These are phyloP conservation scores for Aphis craccivora DNA, from an alignment of 1,140 invertebrate genomes.

Conservation along the genomic window DNA sequence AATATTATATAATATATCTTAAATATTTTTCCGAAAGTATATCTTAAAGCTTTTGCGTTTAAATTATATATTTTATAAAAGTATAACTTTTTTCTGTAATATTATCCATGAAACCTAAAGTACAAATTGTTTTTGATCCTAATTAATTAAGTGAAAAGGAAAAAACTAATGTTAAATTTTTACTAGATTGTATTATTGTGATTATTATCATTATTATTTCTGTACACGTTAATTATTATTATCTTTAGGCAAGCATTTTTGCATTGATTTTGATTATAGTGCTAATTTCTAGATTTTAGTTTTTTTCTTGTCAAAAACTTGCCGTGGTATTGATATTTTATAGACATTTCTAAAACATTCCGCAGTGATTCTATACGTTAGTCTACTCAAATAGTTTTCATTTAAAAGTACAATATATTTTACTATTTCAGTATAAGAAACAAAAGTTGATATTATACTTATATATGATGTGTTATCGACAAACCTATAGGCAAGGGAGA, in stretches of 20 bases:
- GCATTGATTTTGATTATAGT: neutral
- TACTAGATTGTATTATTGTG: neutral
- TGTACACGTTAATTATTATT: neutral
- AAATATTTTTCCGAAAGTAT: neutral
- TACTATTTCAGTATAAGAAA: neutral
- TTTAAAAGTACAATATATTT: neutral
- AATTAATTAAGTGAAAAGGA: no score
- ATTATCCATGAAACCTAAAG: neutral
- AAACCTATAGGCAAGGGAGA: neutral
- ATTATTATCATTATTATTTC: neutral
- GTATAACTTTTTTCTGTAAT: neutral
- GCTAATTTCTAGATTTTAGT: neutral
- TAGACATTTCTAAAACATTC: no score
- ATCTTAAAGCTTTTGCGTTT: neutral
- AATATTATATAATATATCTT: neutral
- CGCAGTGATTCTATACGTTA: no score
- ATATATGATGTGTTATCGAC: neutral
- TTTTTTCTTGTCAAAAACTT: neutral
- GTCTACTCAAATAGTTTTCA: neutral
- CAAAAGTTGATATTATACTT: neutral
- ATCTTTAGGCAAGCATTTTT: neutral
- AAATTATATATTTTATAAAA: neutral
- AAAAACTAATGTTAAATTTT: neutral
- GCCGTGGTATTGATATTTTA: no score
- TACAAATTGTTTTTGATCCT: neutral